Percentiles rank a stretch among this genome's conserved stretches.
Evolutionary conservation across 2,113 vertebrate species (phyloP).

Genomic region (Xiphias gladius): DNA sequence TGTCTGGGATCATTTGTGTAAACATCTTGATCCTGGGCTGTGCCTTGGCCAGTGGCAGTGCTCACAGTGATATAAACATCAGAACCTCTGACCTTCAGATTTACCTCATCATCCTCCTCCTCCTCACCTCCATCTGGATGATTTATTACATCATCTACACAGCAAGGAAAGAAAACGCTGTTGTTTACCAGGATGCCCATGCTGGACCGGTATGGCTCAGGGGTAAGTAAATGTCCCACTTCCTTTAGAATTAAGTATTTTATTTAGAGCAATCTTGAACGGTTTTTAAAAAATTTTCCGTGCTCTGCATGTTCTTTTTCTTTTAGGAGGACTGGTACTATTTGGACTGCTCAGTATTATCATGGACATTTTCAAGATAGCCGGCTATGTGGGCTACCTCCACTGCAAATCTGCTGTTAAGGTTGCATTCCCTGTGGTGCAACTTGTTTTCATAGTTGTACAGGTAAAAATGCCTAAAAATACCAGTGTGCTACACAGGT

Average conservation of each 20-base stretch:
- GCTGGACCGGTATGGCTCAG: conserved; percentile 95
- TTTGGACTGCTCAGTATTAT: conserved; percentile 93
- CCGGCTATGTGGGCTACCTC: conserved; percentile 89
- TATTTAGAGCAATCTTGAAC: neutral
- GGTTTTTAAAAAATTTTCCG: neutral
- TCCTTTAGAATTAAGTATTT: neutral
- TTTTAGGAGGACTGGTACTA: conserved; percentile 90
- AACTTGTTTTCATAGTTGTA: conserved; percentile 88
- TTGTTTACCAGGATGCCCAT: conserved; percentile 89
- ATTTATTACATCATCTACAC: conserved; percentile 87
- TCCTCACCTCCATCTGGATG: conserved; percentile 89
- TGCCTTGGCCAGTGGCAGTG: conserved; percentile 88
- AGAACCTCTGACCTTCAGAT: conserved; percentile 85
- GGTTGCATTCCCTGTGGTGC: conserved; percentile 91
- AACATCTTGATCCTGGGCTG: conserved; percentile 90
- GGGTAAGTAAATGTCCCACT: conserved; percentile 79
- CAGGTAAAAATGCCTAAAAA: conserved; percentile 87
- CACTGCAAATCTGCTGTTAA: conserved; percentile 91
- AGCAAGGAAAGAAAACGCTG: conserved; percentile 73
- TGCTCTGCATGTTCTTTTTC: conserved; percentile 6
- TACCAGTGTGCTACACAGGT: neutral
- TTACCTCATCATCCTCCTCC: conserved; percentile 88
- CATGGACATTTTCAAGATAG: conserved; percentile 95
- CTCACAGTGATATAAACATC: conserved; percentile 84
- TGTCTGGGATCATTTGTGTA: conserved; percentile 88